phyloP scores from a whole-genome alignment of 2,113 vertebrate species.

The Butastur rufipennis region DNA sequence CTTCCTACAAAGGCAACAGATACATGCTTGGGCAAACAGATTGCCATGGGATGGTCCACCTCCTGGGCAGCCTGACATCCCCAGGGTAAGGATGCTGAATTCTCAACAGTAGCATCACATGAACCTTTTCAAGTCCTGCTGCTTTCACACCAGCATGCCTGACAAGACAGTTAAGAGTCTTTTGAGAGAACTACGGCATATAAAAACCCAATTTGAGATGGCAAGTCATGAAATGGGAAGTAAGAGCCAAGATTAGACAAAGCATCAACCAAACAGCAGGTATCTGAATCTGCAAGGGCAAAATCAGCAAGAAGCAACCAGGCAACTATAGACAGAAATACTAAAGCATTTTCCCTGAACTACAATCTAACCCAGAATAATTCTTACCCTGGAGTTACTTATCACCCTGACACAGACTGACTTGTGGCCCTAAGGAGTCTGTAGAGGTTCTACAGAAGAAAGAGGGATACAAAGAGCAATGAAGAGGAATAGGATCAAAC shows the following conservation, averaged over 20 bases:
- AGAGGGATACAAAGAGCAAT: background rate
- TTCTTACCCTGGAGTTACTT: background rate
- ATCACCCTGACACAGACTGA: background rate
- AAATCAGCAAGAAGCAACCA: background rate
- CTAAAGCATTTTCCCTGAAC: background rate
- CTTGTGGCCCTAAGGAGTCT: background rate
- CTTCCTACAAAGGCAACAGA: background rate
- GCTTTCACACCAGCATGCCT: background rate
- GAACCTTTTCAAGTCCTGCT: background rate
- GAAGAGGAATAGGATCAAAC: background rate
- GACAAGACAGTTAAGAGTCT: background rate
- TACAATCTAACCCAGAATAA: background rate
- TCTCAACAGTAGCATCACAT: background rate
- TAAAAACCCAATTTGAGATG: background rate
- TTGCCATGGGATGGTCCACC: background rate
- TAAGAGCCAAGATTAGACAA: background rate
- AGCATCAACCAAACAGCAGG: background rate
- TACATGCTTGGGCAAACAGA: background rate
- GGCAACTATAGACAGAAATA: background rate
- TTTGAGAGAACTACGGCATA: background rate
- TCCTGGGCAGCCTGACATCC: background rate
- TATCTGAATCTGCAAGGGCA: background rate
- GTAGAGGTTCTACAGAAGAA: background rate
- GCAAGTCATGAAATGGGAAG: background rate
- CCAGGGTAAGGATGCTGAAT: background rate